Evolutionary conservation across 2,113 vertebrate species (phyloP).

Genomic region (Spilogale gracilis): DNA sequence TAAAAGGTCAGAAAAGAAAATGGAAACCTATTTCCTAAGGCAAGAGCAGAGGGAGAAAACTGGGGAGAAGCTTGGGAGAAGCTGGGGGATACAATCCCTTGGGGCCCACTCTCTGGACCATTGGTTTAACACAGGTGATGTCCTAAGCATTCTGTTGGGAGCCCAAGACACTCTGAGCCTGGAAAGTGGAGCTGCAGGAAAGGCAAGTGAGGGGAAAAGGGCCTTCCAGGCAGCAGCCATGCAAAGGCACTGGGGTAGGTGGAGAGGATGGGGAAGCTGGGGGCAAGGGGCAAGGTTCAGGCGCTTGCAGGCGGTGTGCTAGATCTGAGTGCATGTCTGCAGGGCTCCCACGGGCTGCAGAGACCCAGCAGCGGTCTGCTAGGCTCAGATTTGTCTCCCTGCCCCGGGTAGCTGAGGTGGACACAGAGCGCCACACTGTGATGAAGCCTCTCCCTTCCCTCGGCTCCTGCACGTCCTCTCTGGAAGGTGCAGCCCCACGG

Average conservation of each 20-base stretch:
- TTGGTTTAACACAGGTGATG: neutral
- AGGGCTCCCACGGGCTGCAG: neutral
- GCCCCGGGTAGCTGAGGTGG: accelerated
- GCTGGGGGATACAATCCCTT: neutral
- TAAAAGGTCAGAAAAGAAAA: neutral
- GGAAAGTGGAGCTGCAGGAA: neutral
- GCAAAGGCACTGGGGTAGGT: neutral
- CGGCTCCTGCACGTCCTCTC: neutral
- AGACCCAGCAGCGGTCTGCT: accelerated
- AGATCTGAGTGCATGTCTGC: neutral
- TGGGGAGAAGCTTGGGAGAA: neutral
- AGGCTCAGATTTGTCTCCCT: neutral
- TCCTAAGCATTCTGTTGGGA: neutral
- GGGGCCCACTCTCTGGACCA: neutral
- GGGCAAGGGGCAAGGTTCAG: too few species aligned
- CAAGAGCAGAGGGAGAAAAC: neutral
- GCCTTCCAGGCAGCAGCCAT: neutral
- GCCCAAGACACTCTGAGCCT: neutral
- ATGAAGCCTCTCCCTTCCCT: neutral
- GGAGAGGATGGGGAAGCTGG: neutral
- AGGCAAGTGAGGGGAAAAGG: too few species aligned
- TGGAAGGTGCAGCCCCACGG: neutral
- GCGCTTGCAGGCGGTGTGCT: neutral
- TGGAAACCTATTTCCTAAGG: neutral
- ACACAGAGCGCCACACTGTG: neutral